These are phyloP conservation scores for Nothobranchius furzeri DNA, from an alignment of 2,113 vertebrate species.

Conservation along the genomic window DNA sequence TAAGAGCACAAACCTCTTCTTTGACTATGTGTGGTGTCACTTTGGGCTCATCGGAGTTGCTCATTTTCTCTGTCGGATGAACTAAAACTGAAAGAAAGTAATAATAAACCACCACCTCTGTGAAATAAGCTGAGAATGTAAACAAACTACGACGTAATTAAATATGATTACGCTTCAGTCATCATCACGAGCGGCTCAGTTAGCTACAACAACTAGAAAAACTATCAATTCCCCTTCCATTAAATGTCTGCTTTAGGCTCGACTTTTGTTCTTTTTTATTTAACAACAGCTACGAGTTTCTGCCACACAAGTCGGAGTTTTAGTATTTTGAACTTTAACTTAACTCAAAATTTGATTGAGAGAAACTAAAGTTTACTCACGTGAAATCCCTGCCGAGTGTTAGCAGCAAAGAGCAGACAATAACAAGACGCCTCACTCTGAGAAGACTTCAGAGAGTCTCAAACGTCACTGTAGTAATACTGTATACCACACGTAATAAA, in stretches of 20 bases:
- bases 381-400: constrained; percentile 33
- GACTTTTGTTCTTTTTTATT: not conserved
- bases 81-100: constrained; percentile 6
- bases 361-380: constrained; percentile 63
- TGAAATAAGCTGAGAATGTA: not conserved
- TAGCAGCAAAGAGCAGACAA: not conserved
- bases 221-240: not conserved
- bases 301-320: fast-evolving
- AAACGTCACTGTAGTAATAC: not conserved
- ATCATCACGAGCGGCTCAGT: constrained; percentile 25
- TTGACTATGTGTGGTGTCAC: constrained; percentile 63
- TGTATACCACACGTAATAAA: too few species aligned
- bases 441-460: not conserved
- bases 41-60: constrained; percentile 47
- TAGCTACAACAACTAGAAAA: constrained; percentile 17
- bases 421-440: not conserved
- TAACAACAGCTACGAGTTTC: not conserved
- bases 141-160: not conserved
- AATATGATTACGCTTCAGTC: not conserved
- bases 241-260: not conserved
- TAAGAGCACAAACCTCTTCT: constrained; percentile 60
- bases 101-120: not conserved
- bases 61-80: constrained; percentile 61
- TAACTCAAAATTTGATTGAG: not conserved
- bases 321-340: not conserved